Evolutionary conservation across 2,797 vertebrate species (phyloP).

Genomic region (Okamejei kenojei): DNA sequence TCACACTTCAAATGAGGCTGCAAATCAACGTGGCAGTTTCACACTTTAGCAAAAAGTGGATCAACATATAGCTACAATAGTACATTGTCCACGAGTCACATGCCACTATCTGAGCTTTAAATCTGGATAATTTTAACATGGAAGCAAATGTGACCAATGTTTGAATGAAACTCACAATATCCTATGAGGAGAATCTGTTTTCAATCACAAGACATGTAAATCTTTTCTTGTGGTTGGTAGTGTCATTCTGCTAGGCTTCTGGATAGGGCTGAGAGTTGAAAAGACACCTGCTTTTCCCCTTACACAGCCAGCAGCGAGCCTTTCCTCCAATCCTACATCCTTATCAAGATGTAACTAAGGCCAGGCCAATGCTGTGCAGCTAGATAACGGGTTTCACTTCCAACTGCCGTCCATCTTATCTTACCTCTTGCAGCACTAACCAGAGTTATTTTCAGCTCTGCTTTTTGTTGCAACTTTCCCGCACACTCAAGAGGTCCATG

Average conservation of each 20-base stretch:
- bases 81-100: background rate
- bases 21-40: background rate
- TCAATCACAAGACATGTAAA: conserved; percentile 22
- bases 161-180: conserved; percentile 1
- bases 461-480: conserved; percentile 52
- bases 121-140: background rate
- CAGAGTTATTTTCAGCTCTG: conserved; percentile 54
- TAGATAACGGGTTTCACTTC: conserved; percentile 63
- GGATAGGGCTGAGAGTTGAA: background rate
- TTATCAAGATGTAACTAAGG: conserved; percentile 65
- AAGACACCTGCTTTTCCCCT: conserved; percentile 27
- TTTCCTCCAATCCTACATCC: conserved; percentile 48
- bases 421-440: conserved; percentile 58
- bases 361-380: conserved; percentile 58
- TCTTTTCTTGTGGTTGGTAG: conserved; percentile 26
- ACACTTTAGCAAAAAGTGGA: background rate
- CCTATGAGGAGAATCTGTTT: conserved; percentile 9
- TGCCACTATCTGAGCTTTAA: background rate
- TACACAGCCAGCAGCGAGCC: conserved; percentile 41
- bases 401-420: conserved; percentile 64
- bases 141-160: background rate
- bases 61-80: background rate
- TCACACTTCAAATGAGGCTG: background rate
- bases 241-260: conserved; percentile 14
- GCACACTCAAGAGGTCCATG: background rate